These are phyloP conservation scores for Marmota flaviventris DNA, from an alignment of 2,113 vertebrate genomes.

Conservation along the genomic window DNA sequence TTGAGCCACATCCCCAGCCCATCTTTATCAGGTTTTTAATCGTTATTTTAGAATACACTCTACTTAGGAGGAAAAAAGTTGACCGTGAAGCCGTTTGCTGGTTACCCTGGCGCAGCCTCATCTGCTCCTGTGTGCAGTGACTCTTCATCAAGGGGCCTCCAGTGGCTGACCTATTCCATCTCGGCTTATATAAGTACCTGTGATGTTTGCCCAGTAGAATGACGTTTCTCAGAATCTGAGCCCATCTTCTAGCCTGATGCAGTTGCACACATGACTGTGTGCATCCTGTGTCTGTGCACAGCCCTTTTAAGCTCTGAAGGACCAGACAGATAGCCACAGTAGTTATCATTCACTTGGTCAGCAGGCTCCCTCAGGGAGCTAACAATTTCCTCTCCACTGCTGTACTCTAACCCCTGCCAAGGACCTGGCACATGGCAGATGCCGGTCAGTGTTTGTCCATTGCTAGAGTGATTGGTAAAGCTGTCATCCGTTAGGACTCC, in stretches of 20 bases:
- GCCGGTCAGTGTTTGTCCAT: fast-evolving
- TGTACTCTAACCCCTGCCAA: background rate
- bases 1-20: too few relatives aligned
- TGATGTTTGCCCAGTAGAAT: background rate
- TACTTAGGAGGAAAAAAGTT: background rate
- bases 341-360: fast-evolving
- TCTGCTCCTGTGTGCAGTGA: fast-evolving
- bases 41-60: too few relatives aligned
- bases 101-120: background rate
- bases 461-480: background rate
- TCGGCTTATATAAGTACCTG: background rate
- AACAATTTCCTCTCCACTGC: background rate
- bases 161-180: too few relatives aligned
- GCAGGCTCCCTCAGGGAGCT: background rate
- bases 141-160: background rate
- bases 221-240: background rate
- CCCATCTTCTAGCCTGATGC: background rate
- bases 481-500: fast-evolving
- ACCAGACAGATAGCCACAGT: background rate
- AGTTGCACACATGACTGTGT: too few relatives aligned
- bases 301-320: fast-evolving
- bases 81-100: background rate
- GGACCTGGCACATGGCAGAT: background rate
- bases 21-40: too few relatives aligned
- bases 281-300: fast-evolving